A percentile compares a stretch with the other conserved stretches of the same genome.
Evolutionary conservation across 2,888 invertebrate species (phyloP).

Genomic region (Platerodrilus igneus): DNA sequence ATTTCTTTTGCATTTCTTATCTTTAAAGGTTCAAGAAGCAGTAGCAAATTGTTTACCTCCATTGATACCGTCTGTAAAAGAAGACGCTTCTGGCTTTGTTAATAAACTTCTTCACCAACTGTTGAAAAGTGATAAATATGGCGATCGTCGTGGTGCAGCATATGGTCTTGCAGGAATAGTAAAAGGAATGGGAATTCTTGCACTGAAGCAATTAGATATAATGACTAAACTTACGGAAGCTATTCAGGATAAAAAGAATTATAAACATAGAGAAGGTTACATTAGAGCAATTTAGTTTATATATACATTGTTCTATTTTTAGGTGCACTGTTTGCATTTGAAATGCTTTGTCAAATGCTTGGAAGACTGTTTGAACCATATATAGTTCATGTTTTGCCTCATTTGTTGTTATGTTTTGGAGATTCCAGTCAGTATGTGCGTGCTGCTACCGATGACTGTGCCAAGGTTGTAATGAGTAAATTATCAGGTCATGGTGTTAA

Average conservation of each 20-base stretch:
- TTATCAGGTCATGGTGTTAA: slow-evolving; percentile 97
- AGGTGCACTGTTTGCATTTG: slow-evolving; percentile 94
- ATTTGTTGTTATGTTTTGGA: slow-evolving; percentile 91
- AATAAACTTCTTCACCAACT: slow-evolving; percentile 82
- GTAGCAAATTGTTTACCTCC: slow-evolving; percentile 95
- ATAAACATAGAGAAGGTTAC: slow-evolving; percentile 82
- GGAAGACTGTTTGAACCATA: slow-evolving; percentile 98
- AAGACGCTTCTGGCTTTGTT: slow-evolving; percentile 83
- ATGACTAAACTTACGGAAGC: slow-evolving; percentile 91
- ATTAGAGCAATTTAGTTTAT: neutral
- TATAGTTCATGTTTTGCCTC: slow-evolving; percentile 94
- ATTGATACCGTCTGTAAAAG: slow-evolving; percentile 86
- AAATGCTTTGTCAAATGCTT: slow-evolving; percentile 91
- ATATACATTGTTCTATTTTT: slow-evolving; percentile 25
- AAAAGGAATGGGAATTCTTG: slow-evolving; percentile 94
- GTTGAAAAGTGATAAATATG: slow-evolving; percentile 88
- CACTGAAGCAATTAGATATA: slow-evolving; percentile 91
- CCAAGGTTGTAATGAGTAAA: slow-evolving; percentile 92
- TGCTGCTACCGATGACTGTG: slow-evolving; percentile 93
- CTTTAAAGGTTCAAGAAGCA: slow-evolving; percentile 82
- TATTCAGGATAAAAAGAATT: slow-evolving; percentile 95
- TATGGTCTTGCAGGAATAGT: slow-evolving; percentile 95
- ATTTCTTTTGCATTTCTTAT: neutral
- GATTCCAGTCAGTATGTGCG: slow-evolving; percentile 94
- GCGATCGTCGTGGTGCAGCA: slow-evolving; percentile 91